Conservation (phyloP, 2,888 invertebrate species). For the Sinhomidia bicolor region DNA sequence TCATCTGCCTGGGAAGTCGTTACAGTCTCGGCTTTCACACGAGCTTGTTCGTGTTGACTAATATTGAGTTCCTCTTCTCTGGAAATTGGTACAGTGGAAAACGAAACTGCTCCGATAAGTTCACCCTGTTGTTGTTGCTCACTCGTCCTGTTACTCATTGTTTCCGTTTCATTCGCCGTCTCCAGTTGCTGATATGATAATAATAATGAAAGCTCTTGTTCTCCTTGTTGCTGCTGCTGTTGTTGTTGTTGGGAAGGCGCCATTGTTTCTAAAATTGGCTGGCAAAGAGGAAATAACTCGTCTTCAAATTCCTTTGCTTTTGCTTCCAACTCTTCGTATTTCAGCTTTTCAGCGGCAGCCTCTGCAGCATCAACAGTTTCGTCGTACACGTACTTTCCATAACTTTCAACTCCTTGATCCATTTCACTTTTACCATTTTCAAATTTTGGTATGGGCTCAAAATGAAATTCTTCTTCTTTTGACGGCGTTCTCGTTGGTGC, state of each 20-base stretch:
- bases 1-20: slow-evolving; percentile 35
- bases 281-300: slow-evolving; percentile 73
- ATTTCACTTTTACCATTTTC: slow-evolving; percentile 41
- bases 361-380: slow-evolving; percentile 33
- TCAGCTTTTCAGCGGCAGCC: slow-evolving; percentile 27
- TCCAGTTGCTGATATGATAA: slow-evolving; percentile 23
- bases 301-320: slow-evolving; percentile 75
- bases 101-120: neutral
- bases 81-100: neutral
- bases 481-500: slow-evolving; percentile 67
- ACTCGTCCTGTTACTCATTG: neutral
- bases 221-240: too few species aligned
- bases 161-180: neutral
- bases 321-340: slow-evolving; percentile 62
- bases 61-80: neutral
- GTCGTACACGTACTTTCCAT: neutral
- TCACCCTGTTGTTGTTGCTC: slow-evolving; percentile 5
- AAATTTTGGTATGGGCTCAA: slow-evolving; percentile 60
- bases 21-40: slow-evolving; percentile 22
- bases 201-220: slow-evolving; percentile 37
- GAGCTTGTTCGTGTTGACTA: slow-evolving; percentile 4
- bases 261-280: slow-evolving; percentile 46
- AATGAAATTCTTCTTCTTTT: slow-evolving; percentile 64
- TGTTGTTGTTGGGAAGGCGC: neutral
- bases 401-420: slow-evolving; percentile 48